Evolutionary conservation across 2,797 vertebrate species (phyloP).

Genomic region (Mormyrus proboscirostris): DNA sequence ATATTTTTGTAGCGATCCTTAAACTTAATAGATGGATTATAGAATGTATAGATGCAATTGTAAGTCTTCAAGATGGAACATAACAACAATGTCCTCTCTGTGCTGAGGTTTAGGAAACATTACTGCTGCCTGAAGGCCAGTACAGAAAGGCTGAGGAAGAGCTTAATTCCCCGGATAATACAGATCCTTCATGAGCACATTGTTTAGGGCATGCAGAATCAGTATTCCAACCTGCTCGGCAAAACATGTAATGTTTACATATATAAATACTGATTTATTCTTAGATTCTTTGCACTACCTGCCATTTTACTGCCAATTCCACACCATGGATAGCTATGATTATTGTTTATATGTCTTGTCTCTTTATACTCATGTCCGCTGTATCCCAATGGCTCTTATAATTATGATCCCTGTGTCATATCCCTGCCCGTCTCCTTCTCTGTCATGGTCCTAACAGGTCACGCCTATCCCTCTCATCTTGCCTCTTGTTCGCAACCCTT

Average conservation of each 20-base stretch:
- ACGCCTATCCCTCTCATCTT: neutral
- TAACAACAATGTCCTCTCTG: neutral
- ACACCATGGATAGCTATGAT: neutral
- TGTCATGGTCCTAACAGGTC: neutral
- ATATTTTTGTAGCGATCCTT: neutral
- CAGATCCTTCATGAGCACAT: neutral
- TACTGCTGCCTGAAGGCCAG: neutral
- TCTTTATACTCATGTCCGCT: neutral
- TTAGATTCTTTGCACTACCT: neutral
- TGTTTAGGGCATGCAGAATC: neutral
- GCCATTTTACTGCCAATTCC: neutral
- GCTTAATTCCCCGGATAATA: neutral
- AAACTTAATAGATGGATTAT: neutral
- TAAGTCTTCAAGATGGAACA: neutral
- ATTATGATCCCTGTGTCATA: neutral
- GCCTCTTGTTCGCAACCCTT: neutral
- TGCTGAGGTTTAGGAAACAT: neutral
- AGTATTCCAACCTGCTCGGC: neutral
- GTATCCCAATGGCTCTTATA: neutral
- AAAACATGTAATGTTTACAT: neutral
- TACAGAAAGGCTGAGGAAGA: neutral
- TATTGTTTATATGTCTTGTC: neutral
- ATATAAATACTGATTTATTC: neutral
- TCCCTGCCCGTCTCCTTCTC: neutral
- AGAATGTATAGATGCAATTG: neutral